These are phyloP conservation scores for Xiphophorus hellerii DNA, from an alignment of 2,113 vertebrate species.

Conservation along the genomic window DNA sequence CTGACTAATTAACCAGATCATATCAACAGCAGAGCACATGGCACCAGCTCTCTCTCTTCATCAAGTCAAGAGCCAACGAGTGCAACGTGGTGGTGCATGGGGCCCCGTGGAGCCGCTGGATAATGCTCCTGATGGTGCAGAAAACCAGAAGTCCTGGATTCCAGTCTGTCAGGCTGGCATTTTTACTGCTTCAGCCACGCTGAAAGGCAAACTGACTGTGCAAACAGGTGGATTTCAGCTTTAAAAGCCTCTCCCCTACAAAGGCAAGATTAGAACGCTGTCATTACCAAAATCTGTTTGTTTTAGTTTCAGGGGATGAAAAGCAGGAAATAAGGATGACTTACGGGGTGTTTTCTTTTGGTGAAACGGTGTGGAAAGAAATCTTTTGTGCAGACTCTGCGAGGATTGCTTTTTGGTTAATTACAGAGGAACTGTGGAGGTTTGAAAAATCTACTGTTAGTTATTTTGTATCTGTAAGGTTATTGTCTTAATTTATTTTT, in stretches of 20 bases:
- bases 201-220: neutral
- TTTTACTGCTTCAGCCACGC: neutral
- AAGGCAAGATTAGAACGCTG: neutral
- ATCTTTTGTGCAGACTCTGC: neutral
- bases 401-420: neutral
- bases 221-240: neutral
- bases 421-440: constrained; percentile 1
- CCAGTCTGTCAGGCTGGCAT: neutral
- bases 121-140: neutral
- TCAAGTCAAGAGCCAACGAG: neutral
- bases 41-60: neutral
- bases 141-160: constrained; percentile 8
- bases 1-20: constrained; percentile 26
- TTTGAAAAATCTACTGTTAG: neutral
- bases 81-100: neutral
- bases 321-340: constrained; percentile 4
- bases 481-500: neutral
- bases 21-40: constrained; percentile 14
- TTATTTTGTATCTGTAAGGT: too few relatives aligned
- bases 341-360: neutral
- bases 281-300: neutral
- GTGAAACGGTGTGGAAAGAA: neutral
- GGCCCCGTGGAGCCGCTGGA: neutral
- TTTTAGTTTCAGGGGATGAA: neutral
- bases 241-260: neutral